Evolutionary conservation across 2,113 vertebrate species (phyloP).

Genomic region (Perca flavescens): DNA sequence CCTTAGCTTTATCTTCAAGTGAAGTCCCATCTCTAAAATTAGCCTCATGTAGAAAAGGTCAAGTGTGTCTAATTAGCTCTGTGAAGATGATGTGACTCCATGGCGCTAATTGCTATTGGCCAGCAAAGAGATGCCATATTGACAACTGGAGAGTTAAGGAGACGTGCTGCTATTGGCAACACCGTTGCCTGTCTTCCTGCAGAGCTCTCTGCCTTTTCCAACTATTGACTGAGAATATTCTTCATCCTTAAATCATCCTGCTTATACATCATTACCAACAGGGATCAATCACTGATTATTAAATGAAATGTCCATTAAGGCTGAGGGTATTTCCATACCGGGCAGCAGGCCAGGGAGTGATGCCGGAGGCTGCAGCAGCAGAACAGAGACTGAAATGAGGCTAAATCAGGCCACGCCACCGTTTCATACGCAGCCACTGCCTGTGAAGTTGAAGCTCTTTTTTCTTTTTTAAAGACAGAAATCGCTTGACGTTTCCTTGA

Average conservation of each 20-base stretch:
- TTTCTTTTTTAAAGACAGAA: constrained; percentile 22
- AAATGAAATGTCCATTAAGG: constrained; percentile 80
- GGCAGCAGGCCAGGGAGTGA: constrained; percentile 62
- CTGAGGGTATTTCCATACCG: constrained; percentile 73
- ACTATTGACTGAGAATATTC: constrained; percentile 76
- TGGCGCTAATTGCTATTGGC: constrained; percentile 71
- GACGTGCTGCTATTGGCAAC: constrained; percentile 65
- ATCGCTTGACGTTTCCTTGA: constrained; percentile 26
- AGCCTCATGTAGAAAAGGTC: constrained; percentile 67
- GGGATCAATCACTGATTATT: constrained; percentile 81
- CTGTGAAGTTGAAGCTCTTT: constrained; percentile 30
- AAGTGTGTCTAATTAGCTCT: constrained; percentile 72
- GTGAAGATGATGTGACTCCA: constrained; percentile 56
- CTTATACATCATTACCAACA: constrained; percentile 79
- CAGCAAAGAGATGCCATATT: constrained; percentile 74
- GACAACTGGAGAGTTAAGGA: constrained; percentile 68
- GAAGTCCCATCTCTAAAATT: constrained; percentile 52
- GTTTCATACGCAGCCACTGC: constrained; percentile 33
- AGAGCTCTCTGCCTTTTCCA: constrained; percentile 53
- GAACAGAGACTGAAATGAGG: constrained; percentile 17
- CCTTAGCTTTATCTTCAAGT: constrained; percentile 3
- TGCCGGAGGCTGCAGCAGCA: constrained; percentile 40
- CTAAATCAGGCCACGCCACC: constrained; percentile 25
- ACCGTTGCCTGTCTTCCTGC: constrained; percentile 34
- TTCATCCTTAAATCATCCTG: constrained; percentile 58